Base-by-base conservation (phyloP, 2,888 invertebrate species). In the Lacanobia wlatinum region DNA sequence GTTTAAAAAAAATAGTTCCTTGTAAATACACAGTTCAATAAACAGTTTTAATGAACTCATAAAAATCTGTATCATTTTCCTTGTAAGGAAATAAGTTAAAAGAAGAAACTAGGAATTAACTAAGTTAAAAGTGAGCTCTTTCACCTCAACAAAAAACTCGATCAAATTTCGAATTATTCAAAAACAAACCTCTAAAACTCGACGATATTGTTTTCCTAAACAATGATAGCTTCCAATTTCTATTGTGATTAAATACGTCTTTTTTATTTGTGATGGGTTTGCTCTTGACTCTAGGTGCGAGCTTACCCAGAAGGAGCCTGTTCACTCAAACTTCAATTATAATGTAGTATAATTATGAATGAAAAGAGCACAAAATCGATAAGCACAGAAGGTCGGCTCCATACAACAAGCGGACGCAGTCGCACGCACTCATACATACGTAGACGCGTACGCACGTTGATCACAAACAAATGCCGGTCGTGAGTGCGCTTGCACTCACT, bases 301-400 rank as follows among this genome's bases (percentile, higher is more conserved):
- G n/a, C n/a, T n/a, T n/a, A n/a, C n/a, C n/a, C n/a, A n/a, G n/a
- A n/a, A n/a, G n/a, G n/a, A n/a, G n/a, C n/a, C n/a, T n/a, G n/a
- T n/a, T n/a, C n/a, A n/a, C n/a, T n/a, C n/a, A n/a, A n/a, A n/a
- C 38, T 38, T 34, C 28, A 28, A 58, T 62, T 38, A 55, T 43
- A 38, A 68, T 46, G 43, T 52, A 23, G 23, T 18, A 40, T 46
- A 60, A 53, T 70, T 70, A 38, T 38, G 8, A 53, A 23, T 53
- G 53, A 55, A 55, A 38, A 66, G 12, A 6, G 21, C 34, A 38
- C 21, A 38, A 38, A 14, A 21, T 3, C 2, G 0, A 18, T 38
- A 14, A 14, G 1, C 18, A 34, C 34, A 53, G 14, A n/a, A 23
- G 10, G 4, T 12, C 9, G 2, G 2, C 0, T 14, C 18, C 6